phyloP scores from a whole-genome alignment of 2,888 invertebrate genomes.

The Melangyna quadrimaculata region DNA sequence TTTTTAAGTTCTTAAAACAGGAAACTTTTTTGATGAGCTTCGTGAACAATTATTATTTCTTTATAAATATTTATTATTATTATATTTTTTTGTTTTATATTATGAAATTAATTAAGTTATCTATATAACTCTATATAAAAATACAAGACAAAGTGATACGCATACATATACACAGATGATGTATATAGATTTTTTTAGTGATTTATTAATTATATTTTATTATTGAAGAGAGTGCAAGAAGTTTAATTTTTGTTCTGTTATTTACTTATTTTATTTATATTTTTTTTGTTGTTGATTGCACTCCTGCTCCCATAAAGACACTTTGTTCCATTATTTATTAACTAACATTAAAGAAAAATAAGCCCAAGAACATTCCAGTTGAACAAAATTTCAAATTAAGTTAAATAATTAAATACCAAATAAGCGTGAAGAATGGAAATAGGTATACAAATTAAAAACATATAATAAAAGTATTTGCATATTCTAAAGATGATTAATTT shows the following conservation, averaged over 20 bases:
- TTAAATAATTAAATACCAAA: constrained; percentile 15
- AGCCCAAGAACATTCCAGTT: constrained; percentile 62
- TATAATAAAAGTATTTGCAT: constrained; percentile 63
- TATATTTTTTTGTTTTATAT: constrained; percentile 3
- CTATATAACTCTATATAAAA: not conserved
- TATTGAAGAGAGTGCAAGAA: constrained; percentile 13
- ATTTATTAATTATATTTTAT: constrained; percentile 28
- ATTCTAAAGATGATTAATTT: constrained; percentile 24
- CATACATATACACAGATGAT: constrained; percentile 3
- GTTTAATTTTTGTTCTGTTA: constrained; percentile 25
- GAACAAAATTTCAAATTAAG: constrained; percentile 23
- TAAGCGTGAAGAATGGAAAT: constrained; percentile 51
- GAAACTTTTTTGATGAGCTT: constrained; percentile 16
- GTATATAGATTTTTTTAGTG: constrained; percentile 24
- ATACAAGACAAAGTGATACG: constrained; percentile 58
- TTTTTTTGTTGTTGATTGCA: constrained; percentile 50
- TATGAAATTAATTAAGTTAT: not conserved
- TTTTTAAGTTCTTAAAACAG: not conserved
- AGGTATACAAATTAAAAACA: constrained; percentile 26
- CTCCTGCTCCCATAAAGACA: constrained; percentile 36
- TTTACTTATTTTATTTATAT: constrained; percentile 50
- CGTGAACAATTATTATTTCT: constrained; percentile 40
- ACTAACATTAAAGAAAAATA: not conserved
- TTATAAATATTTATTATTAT: constrained; percentile 27
- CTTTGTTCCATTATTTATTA: constrained; percentile 38